Evolutionary conservation across 1,140 invertebrate genomes (phyloP).

Genomic region (Hyposmocoma kahamanoa): DNA sequence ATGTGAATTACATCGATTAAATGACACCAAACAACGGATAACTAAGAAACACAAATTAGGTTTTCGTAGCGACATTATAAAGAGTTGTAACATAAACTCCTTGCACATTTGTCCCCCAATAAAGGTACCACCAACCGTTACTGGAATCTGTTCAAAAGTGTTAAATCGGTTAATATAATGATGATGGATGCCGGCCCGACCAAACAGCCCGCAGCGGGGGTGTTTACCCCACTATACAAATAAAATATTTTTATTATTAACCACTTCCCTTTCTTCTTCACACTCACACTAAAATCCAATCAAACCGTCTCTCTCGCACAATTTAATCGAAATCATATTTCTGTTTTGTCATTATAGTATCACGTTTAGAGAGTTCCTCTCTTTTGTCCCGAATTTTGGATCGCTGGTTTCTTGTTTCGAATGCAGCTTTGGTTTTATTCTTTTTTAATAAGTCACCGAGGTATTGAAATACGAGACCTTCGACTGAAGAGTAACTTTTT

Average conservation of each 20-base stretch:
- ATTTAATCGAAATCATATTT: slow-evolving; percentile 73
- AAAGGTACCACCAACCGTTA: slow-evolving; percentile 55
- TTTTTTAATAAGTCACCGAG: slow-evolving; percentile 52
- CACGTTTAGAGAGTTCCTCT: slow-evolving; percentile 68
- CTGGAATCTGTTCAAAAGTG: slow-evolving; percentile 70
- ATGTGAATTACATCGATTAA: too few species aligned
- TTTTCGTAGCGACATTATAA: too few species aligned
- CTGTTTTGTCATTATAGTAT: slow-evolving; percentile 73
- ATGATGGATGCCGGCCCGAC: slow-evolving; percentile 68
- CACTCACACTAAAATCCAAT: slow-evolving; percentile 28
- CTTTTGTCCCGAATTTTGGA: slow-evolving; percentile 62
- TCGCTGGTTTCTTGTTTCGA: slow-evolving; percentile 66
- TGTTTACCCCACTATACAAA: slow-evolving; percentile 72
- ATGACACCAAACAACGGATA: too few species aligned
- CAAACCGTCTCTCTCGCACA: slow-evolving; percentile 37
- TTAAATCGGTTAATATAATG: slow-evolving; percentile 74
- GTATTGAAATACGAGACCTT: slow-evolving; percentile 49
- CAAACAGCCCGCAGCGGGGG: slow-evolving; percentile 70
- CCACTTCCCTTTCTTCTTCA: slow-evolving; percentile 41
- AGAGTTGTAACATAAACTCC: too few species aligned
- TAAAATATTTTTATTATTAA: slow-evolving; percentile 74
- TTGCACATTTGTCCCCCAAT: slow-evolving; percentile 51
- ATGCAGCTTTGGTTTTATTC: slow-evolving; percentile 47
- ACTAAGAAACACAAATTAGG: too few species aligned
- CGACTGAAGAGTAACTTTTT: slow-evolving; percentile 20